Conservation (phyloP, 2,888 invertebrate genomes). For the Fragum sueziense region DNA sequence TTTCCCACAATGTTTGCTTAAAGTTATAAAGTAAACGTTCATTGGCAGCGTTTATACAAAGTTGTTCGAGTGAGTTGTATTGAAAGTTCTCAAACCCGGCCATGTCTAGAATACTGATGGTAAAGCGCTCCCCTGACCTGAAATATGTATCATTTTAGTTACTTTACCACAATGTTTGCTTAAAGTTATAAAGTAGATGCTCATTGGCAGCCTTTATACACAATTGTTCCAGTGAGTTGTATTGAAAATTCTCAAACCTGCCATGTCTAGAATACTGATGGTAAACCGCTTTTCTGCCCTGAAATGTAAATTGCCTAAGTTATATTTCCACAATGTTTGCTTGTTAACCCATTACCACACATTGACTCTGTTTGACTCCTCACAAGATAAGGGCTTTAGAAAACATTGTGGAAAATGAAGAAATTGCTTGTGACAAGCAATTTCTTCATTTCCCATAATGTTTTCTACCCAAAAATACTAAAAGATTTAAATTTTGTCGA, state of each 20-base stretch:
- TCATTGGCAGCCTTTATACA: constrained; percentile 81
- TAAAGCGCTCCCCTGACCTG: constrained; percentile 40
- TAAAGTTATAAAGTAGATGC: constrained; percentile 79
- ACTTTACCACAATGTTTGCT: constrained; percentile 51
- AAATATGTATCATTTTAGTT: background rate
- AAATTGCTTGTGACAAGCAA: too few relatives aligned
- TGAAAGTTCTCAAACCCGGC: constrained; percentile 80
- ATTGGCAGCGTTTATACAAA: constrained; percentile 81
- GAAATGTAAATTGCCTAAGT: background rate
- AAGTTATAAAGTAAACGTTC: constrained; percentile 80
- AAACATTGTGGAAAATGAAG: too few relatives aligned
- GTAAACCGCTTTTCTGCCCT: constrained; percentile 39
- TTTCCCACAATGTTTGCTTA: constrained; percentile 65
- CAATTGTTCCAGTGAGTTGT: constrained; percentile 78
- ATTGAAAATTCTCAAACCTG: constrained; percentile 78
- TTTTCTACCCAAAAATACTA: too few relatives aligned
- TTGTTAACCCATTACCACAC: too few relatives aligned
- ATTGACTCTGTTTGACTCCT: too few relatives aligned
- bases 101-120: constrained; percentile 77
- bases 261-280: constrained; percentile 78
- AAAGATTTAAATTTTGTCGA: too few relatives aligned
- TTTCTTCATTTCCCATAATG: too few relatives aligned
- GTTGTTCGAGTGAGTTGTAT: constrained; percentile 77
- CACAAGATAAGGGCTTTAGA: too few relatives aligned
- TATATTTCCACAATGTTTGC: background rate